phyloP scores from a whole-genome alignment of 1,140 invertebrate genomes.

The Oedothorax gibbosus region DNA sequence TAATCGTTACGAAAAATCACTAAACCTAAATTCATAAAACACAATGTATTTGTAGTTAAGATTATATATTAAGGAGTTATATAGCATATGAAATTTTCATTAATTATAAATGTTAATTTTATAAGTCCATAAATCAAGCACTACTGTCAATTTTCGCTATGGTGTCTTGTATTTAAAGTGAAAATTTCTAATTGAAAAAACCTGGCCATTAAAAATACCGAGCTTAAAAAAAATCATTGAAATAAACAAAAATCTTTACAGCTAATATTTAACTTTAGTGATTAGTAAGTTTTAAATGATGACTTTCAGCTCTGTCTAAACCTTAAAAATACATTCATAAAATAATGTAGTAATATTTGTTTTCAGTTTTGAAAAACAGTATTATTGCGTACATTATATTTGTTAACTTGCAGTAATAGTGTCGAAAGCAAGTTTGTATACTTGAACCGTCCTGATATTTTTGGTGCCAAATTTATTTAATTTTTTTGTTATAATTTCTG shows the following conservation, averaged over 20 bases:
- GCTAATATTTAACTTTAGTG: neutral
- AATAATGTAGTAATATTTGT: conserved; percentile 25
- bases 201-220: neutral
- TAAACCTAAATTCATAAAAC: conserved; percentile 8
- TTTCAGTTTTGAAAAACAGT: conserved; percentile 17
- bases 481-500: conserved; percentile 30
- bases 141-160: neutral
- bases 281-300: neutral
- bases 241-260: neutral
- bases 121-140: conserved; percentile 22
- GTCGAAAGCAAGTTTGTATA: conserved; percentile 20
- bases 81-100: no score
- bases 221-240: conserved; percentile 6
- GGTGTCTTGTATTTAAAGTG: conserved; percentile 1
- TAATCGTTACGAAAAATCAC: neutral
- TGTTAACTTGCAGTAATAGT: conserved; percentile 38
- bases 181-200: neutral
- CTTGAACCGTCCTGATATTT: conserved; percentile 50
- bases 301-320: conserved; percentile 40
- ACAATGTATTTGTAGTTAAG: conserved; percentile 3
- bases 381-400: conserved; percentile 28
- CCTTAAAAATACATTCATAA: conserved; percentile 2
- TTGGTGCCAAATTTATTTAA: conserved; percentile 60
- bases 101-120: neutral
- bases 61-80: neutral